These are phyloP conservation scores for Nyctibius grandis DNA, from an alignment of 2,797 vertebrate genomes.

Conservation along the genomic window DNA sequence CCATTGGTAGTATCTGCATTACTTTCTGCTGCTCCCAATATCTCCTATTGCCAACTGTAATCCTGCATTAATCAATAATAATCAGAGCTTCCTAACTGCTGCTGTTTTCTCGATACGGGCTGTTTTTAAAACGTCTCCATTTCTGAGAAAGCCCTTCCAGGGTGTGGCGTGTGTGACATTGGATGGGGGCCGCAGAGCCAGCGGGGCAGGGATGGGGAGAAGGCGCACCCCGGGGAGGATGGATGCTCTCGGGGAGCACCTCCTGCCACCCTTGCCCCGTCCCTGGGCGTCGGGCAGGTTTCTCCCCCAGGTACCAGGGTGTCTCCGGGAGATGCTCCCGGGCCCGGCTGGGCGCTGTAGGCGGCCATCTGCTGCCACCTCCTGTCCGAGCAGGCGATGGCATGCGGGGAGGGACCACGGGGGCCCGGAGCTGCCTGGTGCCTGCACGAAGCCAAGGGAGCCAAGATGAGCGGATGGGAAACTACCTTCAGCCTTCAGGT, in stretches of 20 bases:
- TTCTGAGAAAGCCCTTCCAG: neutral
- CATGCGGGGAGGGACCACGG: neutral
- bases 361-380: conserved; percentile 59
- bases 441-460: neutral
- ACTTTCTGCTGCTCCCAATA: neutral
- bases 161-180: neutral
- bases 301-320: neutral
- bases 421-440: neutral
- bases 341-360: neutral
- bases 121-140: neutral
- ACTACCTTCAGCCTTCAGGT: neutral
- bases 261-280: neutral
- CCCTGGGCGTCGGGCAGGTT: neutral
- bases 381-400: neutral
- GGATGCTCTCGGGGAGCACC: neutral
- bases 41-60: neutral
- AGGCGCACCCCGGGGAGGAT: neutral
- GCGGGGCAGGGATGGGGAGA: neutral
- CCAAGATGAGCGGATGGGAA: neutral
- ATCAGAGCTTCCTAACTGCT: neutral
- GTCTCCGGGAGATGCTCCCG: neutral
- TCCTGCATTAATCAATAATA: conserved; percentile 16
- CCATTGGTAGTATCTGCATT: neutral
- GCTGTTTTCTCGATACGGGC: neutral
- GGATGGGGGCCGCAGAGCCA: neutral